Conservation (phyloP, 2,888 invertebrate genomes). For the Dione juno region DNA sequence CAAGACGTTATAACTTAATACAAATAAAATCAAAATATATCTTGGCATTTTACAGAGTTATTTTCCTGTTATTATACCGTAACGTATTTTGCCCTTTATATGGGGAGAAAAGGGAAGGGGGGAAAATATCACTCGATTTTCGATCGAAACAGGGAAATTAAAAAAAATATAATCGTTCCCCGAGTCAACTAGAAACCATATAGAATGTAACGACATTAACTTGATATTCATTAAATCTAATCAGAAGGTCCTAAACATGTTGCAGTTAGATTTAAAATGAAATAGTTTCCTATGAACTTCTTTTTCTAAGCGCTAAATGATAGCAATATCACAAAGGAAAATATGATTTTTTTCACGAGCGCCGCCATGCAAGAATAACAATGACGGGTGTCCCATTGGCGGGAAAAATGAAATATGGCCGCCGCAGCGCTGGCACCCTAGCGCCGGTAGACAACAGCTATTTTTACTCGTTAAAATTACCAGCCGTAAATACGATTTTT, state of each 20-base stretch:
- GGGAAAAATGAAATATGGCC: constrained; percentile 72
- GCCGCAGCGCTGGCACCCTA: constrained; percentile 53
- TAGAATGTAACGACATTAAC: neutral
- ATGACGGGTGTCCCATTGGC: constrained; percentile 63
- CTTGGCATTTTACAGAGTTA: neutral
- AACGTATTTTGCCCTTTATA: neutral
- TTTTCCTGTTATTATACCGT: neutral
- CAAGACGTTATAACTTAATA: neutral
- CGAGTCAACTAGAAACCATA: neutral
- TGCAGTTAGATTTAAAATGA: neutral
- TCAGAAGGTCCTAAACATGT: neutral
- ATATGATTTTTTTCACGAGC: constrained; percentile 51
- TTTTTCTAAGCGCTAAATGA: constrained; percentile 37
- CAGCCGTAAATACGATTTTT: constrained; percentile 31
- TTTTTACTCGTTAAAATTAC: constrained; percentile 38
- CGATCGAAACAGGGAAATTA: neutral
- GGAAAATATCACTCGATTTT: neutral
- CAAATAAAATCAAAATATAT: neutral
- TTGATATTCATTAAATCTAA: neutral
- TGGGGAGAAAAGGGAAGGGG: no score
- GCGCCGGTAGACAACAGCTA: constrained; percentile 39
- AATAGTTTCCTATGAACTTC: constrained; percentile 29
- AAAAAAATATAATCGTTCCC: neutral
- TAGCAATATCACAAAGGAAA: constrained; percentile 45
- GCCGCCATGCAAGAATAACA: constrained; percentile 61